These are phyloP conservation scores for Haliclystus octoradiatus DNA, from an alignment of 30 jellyfish, hydroid and myxozoan genomes.

Conservation along the genomic window DNA sequence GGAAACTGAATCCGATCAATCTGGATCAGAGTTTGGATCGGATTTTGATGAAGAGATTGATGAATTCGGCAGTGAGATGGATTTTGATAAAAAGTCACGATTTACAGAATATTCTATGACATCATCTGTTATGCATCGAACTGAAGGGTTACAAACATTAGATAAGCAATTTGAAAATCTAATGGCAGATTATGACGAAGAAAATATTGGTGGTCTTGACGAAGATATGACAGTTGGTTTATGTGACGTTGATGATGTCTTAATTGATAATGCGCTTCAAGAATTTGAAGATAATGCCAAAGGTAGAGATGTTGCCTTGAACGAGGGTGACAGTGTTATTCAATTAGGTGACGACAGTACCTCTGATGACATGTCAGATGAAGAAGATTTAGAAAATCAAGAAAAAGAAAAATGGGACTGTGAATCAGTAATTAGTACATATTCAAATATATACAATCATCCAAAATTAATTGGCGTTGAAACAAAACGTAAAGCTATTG, in stretches of 20 bases:
- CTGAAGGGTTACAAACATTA: slow-evolving; percentile 49
- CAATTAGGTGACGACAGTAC: not conserved
- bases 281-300: slow-evolving; percentile 35
- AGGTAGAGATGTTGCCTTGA: not conserved
- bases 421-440: slow-evolving; percentile 81
- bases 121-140: slow-evolving; percentile 83
- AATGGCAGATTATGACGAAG: slow-evolving; percentile 90
- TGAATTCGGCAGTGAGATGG: not conserved
- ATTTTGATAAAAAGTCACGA: slow-evolving; percentile 55
- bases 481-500: slow-evolving; percentile 18
- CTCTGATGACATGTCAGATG: slow-evolving; percentile 12
- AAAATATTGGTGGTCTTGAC: slow-evolving; percentile 69
- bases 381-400: slow-evolving; percentile 12
- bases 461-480: slow-evolving; percentile 52
- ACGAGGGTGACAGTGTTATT: not conserved
- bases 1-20: not conserved
- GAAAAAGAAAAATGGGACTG: slow-evolving; percentile 86
- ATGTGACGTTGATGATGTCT: slow-evolving; percentile 10
- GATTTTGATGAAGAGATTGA: slow-evolving; percentile 27
- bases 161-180: slow-evolving; percentile 70
- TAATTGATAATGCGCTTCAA: slow-evolving; percentile 43
- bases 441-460: slow-evolving; percentile 76
- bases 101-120: slow-evolving; percentile 88
- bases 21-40: slow-evolving; percentile 1
- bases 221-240: slow-evolving; percentile 47